Percentiles rank a stretch among this genome's conserved stretches.
Evolutionary conservation across 2,888 invertebrate genomes (phyloP).

Genomic region (Ferdinandea cuprea): DNA sequence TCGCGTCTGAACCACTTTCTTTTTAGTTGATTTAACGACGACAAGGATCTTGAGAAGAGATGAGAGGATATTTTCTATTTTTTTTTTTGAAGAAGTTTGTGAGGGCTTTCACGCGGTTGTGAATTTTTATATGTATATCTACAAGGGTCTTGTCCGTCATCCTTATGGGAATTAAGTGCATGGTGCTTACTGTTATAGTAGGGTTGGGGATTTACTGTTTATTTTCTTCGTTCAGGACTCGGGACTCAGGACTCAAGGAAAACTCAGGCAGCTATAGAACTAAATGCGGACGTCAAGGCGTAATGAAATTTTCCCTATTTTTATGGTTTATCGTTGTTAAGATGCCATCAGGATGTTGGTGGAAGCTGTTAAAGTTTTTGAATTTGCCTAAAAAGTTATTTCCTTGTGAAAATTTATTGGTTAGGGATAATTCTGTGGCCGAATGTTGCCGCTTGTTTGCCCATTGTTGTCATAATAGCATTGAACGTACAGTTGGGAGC

Average conservation of each 20-base stretch:
- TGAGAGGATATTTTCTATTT: constrained; percentile 45
- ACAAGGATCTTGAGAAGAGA: constrained; percentile 58
- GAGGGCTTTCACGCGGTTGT: background rate
- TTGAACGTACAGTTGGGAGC: background rate
- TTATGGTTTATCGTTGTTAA: constrained; percentile 49
- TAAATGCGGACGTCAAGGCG: constrained; percentile 57
- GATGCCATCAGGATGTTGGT: constrained; percentile 41
- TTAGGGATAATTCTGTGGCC: background rate
- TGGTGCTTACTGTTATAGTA: constrained; percentile 44
- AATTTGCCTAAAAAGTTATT: constrained; percentile 32
- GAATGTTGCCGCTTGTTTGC: background rate
- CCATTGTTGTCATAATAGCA: constrained; percentile 9
- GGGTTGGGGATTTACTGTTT: constrained; percentile 29
- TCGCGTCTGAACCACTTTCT: constrained; percentile 34
- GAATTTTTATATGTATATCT: constrained; percentile 23
- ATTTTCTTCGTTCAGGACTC: constrained; percentile 1
- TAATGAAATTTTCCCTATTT: constrained; percentile 46
- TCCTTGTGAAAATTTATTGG: constrained; percentile 20
- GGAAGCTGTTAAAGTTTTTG: constrained; percentile 46
- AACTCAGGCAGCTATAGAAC: constrained; percentile 50
- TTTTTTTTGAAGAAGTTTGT: constrained; percentile 26
- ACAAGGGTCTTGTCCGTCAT: constrained; percentile 5
- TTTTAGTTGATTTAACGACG: constrained; percentile 58
- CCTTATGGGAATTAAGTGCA: constrained; percentile 56
- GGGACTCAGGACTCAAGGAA: constrained; percentile 27